phyloP scores from a whole-genome alignment of 2,113 vertebrate genomes.

The Percina caprodes region DNA sequence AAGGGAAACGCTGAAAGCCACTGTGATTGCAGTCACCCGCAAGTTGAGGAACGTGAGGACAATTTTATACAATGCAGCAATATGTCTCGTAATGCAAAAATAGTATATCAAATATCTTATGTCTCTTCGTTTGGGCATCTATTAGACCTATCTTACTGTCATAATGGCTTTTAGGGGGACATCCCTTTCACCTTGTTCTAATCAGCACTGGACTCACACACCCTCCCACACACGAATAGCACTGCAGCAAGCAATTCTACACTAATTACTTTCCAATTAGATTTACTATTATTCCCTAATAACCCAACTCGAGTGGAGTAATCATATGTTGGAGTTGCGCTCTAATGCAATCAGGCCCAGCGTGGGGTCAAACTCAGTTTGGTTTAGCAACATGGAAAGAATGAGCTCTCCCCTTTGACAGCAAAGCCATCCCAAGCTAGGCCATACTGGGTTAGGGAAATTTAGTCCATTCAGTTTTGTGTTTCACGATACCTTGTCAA shows the following conservation, averaged over 20 bases:
- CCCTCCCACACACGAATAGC: not conserved
- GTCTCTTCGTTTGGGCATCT: not conserved
- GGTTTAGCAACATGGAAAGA: conserved; percentile 55
- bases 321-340: conserved; percentile 68
- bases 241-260: conserved; percentile 47
- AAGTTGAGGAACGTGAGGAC: not conserved
- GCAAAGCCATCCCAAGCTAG: not conserved
- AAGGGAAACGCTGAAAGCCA: not conserved
- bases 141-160: not conserved
- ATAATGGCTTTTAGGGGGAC: conserved; percentile 26
- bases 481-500: not conserved
- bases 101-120: not conserved
- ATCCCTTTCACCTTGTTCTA: conserved; percentile 28
- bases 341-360: conserved; percentile 66
- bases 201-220: conserved; percentile 37
- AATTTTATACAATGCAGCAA: not conserved
- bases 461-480: not conserved
- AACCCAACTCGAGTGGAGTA: conserved; percentile 69
- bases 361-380: conserved; percentile 71
- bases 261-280: conserved; percentile 77
- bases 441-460: not conserved
- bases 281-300: conserved; percentile 77
- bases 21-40: not conserved
- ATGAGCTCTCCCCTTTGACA: not conserved
- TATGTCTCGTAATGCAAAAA: not conserved